Evolutionary conservation across 2,888 invertebrate genomes (phyloP).

Genomic region (Archips xylosteana): DNA sequence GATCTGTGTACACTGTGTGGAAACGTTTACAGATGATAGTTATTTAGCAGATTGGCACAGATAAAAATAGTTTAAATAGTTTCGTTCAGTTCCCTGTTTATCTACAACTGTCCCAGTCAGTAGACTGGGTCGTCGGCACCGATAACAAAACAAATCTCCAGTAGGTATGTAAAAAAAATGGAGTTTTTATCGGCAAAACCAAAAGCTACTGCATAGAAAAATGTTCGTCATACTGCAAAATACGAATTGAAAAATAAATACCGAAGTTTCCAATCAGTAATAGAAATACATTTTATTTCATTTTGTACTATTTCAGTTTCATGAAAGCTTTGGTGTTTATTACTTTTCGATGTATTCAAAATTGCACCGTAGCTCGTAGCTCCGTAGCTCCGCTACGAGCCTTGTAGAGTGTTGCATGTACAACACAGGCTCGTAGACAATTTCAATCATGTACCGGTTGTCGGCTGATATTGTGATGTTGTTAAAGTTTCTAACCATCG

Average conservation of each 20-base stretch:
- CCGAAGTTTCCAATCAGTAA: neutral
- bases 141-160: too few relatives aligned
- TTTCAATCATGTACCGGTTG: slow-evolving; percentile 43
- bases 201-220: too few relatives aligned
- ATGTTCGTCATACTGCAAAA: neutral
- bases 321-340: neutral
- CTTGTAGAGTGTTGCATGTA: slow-evolving; percentile 43
- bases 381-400: slow-evolving; percentile 44
- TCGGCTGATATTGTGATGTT: slow-evolving; percentile 26
- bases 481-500: neutral
- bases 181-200: too few relatives aligned
- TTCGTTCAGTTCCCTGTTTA: too few relatives aligned
- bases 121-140: too few relatives aligned
- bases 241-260: neutral
- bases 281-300: neutral
- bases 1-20: too few relatives aligned
- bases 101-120: too few relatives aligned
- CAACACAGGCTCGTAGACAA: slow-evolving; percentile 44
- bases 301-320: neutral
- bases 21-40: too few relatives aligned
- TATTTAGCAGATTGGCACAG: too few relatives aligned
- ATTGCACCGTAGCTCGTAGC: slow-evolving; percentile 36
- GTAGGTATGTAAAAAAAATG: too few relatives aligned
- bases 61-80: too few relatives aligned
- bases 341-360: slow-evolving; percentile 10